These are phyloP conservation scores for Cotesia vestalis DNA, from an alignment of 1,140 invertebrate genomes.

Conservation along the genomic window DNA sequence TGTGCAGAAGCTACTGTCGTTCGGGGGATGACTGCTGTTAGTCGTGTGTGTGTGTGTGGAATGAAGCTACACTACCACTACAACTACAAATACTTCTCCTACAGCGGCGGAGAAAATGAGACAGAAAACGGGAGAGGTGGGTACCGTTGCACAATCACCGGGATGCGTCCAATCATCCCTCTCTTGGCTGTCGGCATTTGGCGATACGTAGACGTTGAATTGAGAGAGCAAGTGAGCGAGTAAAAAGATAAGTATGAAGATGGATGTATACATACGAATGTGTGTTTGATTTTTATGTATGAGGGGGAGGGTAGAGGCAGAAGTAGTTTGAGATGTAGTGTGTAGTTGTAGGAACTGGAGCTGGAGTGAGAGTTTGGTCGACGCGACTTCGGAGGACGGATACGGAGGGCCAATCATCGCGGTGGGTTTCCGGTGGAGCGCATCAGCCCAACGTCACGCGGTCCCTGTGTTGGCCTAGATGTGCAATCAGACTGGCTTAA, in stretches of 20 bases:
- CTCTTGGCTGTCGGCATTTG: conserved; percentile 68
- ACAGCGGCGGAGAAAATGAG: conserved; percentile 40
- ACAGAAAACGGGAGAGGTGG: conserved; percentile 50
- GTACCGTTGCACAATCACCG: conserved; percentile 70
- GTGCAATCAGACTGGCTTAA: conserved; percentile 63
- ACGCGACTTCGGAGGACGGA: background rate
- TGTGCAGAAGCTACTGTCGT: conserved; percentile 33
- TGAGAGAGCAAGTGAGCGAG: conserved; percentile 26
- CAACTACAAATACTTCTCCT: conserved; percentile 62
- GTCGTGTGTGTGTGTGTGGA: conserved; percentile 44
- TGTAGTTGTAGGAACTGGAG: conserved; percentile 18
- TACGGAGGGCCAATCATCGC: conserved; percentile 59
- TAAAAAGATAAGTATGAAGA: conserved; percentile 8
- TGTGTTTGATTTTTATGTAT: too few relatives aligned
- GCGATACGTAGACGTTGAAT: conserved; percentile 49
- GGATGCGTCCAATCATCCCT: conserved; percentile 75
- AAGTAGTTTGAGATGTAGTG: background rate
- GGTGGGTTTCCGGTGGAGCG: conserved; percentile 62
- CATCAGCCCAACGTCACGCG: conserved; percentile 58
- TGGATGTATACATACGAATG: background rate
- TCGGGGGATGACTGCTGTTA: conserved; percentile 36
- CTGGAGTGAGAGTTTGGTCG: conserved; percentile 42
- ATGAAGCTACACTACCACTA: conserved; percentile 64
- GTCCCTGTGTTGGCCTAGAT: conserved; percentile 65
- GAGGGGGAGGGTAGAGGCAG: background rate